Conservation (phyloP, 2,797 vertebrate genomes). For the Sciaenops ocellatus region DNA sequence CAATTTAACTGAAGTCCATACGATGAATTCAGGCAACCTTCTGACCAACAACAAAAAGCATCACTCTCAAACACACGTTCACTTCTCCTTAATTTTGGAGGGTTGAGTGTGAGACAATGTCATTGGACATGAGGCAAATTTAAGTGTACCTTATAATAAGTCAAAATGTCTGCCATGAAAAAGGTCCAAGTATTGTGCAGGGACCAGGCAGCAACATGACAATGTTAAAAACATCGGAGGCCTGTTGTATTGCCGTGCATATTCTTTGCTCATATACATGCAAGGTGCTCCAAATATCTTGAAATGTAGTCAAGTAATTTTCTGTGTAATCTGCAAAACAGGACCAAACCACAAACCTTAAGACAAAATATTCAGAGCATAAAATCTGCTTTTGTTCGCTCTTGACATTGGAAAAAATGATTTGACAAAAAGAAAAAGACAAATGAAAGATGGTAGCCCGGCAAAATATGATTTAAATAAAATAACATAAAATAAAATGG, state of each 20-base stretch:
- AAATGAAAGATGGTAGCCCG: neutral
- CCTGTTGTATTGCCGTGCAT: conserved; percentile 55
- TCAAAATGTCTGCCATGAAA: conserved; percentile 21
- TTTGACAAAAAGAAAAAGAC: neutral
- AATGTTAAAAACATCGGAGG: conserved; percentile 32
- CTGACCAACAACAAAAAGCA: too few relatives aligned
- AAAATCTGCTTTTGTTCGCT: neutral
- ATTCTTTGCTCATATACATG: conserved; percentile 20
- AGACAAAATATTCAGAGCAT: neutral
- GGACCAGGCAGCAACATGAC: conserved; percentile 35
- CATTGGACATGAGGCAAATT: neutral
- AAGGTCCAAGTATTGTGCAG: neutral
- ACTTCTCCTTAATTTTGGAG: too few relatives aligned
- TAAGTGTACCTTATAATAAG: neutral
- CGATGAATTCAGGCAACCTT: neutral
- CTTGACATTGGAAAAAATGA: neutral
- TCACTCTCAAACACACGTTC: neutral
- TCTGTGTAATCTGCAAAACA: conserved; percentile 25
- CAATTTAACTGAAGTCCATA: neutral
- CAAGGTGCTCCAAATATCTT: conserved; percentile 22
- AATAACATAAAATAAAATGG: neutral
- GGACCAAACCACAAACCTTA: conserved; percentile 59
- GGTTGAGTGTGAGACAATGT: neutral
- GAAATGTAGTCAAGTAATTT: conserved; percentile 1
- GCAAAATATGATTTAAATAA: neutral